phyloP scores from a whole-genome alignment of 2,113 vertebrate genomes.

The Vidua chalybeata region DNA sequence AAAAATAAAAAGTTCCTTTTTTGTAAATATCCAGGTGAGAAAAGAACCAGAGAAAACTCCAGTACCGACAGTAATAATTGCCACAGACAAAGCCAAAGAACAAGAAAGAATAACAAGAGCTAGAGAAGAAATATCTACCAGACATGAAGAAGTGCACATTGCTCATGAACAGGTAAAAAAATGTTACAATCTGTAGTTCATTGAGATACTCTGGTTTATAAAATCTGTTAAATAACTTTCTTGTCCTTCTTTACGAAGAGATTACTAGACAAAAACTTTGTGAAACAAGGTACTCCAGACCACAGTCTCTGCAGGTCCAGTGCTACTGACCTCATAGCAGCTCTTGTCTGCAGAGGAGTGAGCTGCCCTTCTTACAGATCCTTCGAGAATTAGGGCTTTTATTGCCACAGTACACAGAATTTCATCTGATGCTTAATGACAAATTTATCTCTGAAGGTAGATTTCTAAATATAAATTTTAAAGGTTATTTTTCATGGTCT shows the following conservation, averaged over 20 bases:
- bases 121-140: constrained; percentile 71
- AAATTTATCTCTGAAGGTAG: background rate
- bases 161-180: constrained; percentile 73
- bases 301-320: background rate
- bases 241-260: background rate
- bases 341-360: background rate
- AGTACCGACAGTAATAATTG: constrained; percentile 67
- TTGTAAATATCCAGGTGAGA: constrained; percentile 67
- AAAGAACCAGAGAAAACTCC: constrained; percentile 76
- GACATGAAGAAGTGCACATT: constrained; percentile 71
- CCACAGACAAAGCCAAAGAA: constrained; percentile 74
- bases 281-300: background rate
- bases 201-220: background rate
- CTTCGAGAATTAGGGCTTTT: background rate
- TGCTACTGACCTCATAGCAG: background rate
- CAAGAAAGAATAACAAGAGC: constrained; percentile 74
- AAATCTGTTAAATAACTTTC: background rate
- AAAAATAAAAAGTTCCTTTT: background rate
- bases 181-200: background rate
- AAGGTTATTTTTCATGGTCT: background rate
- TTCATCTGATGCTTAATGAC: background rate
- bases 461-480: background rate
- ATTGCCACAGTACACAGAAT: background rate
- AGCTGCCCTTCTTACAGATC: background rate
- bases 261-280: background rate